Conservation (phyloP, 2,797 vertebrate genomes). For the Limnodromus scolopaceus region DNA sequence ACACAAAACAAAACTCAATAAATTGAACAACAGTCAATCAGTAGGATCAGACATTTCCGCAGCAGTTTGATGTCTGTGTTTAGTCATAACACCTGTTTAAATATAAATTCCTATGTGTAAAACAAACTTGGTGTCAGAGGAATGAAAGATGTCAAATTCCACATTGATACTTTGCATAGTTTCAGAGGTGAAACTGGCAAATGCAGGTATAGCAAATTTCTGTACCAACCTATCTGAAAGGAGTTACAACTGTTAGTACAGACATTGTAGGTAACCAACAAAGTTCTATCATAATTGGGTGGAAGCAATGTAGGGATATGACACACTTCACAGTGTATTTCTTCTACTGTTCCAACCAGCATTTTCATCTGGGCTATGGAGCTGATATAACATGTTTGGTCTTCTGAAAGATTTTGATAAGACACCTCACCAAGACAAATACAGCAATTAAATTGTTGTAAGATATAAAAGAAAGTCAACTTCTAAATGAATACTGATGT, state of each 20-base stretch:
- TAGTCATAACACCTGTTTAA: background rate
- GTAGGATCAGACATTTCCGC: background rate
- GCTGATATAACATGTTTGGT: background rate
- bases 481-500: background rate
- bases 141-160: background rate
- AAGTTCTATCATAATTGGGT: background rate
- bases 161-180: background rate
- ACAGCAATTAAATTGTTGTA: background rate
- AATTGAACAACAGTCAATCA: background rate
- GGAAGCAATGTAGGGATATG: background rate
- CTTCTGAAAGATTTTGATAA: background rate
- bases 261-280: background rate
- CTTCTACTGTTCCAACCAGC: background rate
- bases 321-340: background rate
- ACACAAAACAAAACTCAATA: background rate
- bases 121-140: background rate
- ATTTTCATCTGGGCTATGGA: background rate
- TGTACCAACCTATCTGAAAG: background rate
- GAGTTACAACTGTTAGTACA: background rate
- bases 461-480: background rate
- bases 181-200: background rate
- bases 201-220: background rate
- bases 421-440: background rate
- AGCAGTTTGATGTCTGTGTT: background rate
- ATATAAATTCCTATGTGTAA: background rate